A percentile compares a stretch with the other conserved stretches of the same genome.
Conservation (phyloP, 1,140 invertebrate species). For the Zaprionus africanus region DNA sequence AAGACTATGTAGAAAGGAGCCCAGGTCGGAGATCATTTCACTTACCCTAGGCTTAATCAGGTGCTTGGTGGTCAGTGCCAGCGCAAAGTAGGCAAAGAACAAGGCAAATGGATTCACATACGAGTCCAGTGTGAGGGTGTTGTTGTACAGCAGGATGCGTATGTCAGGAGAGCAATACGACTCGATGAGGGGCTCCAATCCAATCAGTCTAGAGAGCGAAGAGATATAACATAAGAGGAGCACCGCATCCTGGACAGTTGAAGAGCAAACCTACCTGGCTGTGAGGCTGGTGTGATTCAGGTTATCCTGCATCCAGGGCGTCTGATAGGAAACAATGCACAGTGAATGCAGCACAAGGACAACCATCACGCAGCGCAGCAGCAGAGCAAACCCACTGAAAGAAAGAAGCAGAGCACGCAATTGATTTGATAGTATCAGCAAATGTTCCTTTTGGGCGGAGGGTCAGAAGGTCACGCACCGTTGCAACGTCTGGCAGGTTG, state of each 20-base stretch:
- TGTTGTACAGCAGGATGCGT: slow-evolving; percentile 86
- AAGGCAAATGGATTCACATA: slow-evolving; percentile 91
- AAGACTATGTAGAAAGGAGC: background rate
- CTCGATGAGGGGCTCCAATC: slow-evolving; percentile 87
- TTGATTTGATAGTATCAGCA: slow-evolving; percentile 38
- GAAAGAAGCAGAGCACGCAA: slow-evolving; percentile 27
- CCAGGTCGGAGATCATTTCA: background rate
- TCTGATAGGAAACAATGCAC: slow-evolving; percentile 93
- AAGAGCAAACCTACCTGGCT: slow-evolving; percentile 86
- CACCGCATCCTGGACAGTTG: background rate
- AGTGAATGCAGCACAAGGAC: slow-evolving; percentile 91
- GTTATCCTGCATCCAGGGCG: slow-evolving; percentile 91
- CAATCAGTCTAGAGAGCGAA: slow-evolving; percentile 87
- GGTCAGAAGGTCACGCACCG: slow-evolving; percentile 69
- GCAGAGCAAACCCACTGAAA: slow-evolving; percentile 88
- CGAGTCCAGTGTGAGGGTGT: slow-evolving; percentile 88
- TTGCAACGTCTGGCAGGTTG: slow-evolving; percentile 90
- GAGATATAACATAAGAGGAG: slow-evolving; percentile 7
- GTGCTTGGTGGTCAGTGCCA: slow-evolving; percentile 89
- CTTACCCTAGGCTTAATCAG: slow-evolving; percentile 89
- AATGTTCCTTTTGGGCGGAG: slow-evolving; percentile 4
- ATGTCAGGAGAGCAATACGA: slow-evolving; percentile 86
- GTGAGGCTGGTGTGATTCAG: slow-evolving; percentile 88
- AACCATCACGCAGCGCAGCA: slow-evolving; percentile 89
- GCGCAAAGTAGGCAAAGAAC: slow-evolving; percentile 89